Evolutionary conservation across 2,888 invertebrate genomes (phyloP).

Genomic region (Junonia oenone): DNA sequence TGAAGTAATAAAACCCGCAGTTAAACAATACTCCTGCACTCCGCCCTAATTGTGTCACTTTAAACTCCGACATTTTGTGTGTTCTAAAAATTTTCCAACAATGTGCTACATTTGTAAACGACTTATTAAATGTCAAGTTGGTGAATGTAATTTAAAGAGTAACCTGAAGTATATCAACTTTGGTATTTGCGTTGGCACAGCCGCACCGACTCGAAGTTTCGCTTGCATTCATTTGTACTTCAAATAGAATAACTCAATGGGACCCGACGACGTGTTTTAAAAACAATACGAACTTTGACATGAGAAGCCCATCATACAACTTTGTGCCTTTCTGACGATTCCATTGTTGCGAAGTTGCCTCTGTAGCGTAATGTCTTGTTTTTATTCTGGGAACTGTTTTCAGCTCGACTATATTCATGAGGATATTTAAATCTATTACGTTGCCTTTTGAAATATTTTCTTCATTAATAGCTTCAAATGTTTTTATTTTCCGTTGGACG

Average conservation of each 20-base stretch:
- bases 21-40: too few species aligned
- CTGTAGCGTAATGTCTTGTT: constrained; percentile 27
- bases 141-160: constrained; percentile 2
- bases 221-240: constrained; percentile 18
- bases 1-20: too few species aligned
- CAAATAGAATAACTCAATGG: constrained; percentile 19
- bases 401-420: constrained; percentile 20
- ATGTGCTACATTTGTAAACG: background rate
- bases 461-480: constrained; percentile 5
- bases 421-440: constrained; percentile 23
- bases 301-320: constrained; percentile 20
- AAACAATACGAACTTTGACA: constrained; percentile 16
- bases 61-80: background rate
- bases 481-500: background rate
- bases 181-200: constrained; percentile 3
- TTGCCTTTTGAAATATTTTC: constrained; percentile 10
- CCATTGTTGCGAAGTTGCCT: constrained; percentile 30
- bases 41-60: background rate
- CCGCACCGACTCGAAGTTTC: constrained; percentile 3
- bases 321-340: constrained; percentile 24
- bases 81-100: background rate
- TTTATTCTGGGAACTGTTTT: constrained; percentile 25
- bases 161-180: constrained; percentile 12
- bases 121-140: background rate
- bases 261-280: constrained; percentile 14